Base-by-base conservation (phyloP, 2,113 vertebrate genomes). In the Delphinapterus leucas region DNA sequence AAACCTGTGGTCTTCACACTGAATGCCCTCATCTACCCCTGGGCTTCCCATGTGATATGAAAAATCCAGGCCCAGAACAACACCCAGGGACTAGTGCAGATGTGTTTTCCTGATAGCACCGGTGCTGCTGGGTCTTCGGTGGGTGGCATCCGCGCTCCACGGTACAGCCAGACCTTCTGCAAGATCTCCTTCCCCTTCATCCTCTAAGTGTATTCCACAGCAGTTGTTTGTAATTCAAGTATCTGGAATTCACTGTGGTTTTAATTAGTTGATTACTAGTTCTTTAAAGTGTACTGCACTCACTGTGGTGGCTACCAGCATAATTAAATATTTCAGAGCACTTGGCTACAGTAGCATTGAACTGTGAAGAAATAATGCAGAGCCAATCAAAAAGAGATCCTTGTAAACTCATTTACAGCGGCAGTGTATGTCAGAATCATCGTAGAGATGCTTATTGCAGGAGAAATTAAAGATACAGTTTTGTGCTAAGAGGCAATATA, bases 401-500 rank as follows among this genome's bases (percentile, higher is more conserved):
- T 98, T 98, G 99, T 98, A 98, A 99, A 99, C 98, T 99, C 99
- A 99, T 99, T 99, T 98, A 98, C 99, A 97, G 98, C 98, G 93
- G 98, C 98, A 98, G 98, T 97, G 98, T 98, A 98, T 98, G 98
- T 98, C 98, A 98, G 98, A 98, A 96, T 98, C 97, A 98, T 99
- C 98, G 97, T 90, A 97, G 98, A 98, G 98, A 98, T 98, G 98
- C 98, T 99, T 98, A 99, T 98, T 99, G 98, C 99, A 97, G 98
- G 98, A 98, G 98, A 99, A 99, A 98, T 99, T 98, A 99, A 99
- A 99, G 99, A 98, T 98, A 99, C 98, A 99, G 98, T 98, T 99
- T 99, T 99, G 98, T 99, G 99, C 99, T 99, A 98, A 99, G 98
- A 99, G 99, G 99, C 99, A 99, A 98, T 99, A 96, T 99, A 99